Percentiles rank a stretch among this genome's conserved stretches.
Evolutionary conservation across 2,888 invertebrate species (phyloP).

Genomic region (Argynnis bischoffii): DNA sequence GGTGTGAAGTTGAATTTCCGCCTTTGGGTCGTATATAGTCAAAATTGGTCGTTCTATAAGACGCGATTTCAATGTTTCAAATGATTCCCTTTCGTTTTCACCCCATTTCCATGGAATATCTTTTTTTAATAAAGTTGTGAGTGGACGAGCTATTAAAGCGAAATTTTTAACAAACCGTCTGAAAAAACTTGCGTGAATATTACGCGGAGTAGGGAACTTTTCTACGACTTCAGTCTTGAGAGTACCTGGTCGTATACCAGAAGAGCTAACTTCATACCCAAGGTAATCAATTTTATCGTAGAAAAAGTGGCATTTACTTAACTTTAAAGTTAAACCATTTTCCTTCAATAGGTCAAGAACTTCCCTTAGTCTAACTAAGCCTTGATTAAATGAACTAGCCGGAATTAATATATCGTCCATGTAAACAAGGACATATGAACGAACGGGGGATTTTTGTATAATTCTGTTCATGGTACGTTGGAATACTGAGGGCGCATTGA

Average conservation of each 20-base stretch:
- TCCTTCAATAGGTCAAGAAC: constrained; percentile 30
- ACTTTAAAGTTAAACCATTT: constrained; percentile 34
- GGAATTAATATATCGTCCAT: constrained; percentile 38
- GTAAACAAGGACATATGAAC: constrained; percentile 21
- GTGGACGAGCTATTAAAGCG: constrained; percentile 37
- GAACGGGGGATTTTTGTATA: too few relatives aligned
- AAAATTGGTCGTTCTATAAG: constrained; percentile 41
- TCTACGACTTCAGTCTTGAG: constrained; percentile 33
- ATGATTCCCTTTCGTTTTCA: constrained; percentile 14
- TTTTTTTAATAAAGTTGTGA: constrained; percentile 38
- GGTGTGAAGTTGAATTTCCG: constrained; percentile 48
- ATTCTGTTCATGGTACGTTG: constrained; percentile 6
- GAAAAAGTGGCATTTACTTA: constrained; percentile 39
- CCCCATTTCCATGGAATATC: constrained; percentile 35
- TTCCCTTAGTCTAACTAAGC: constrained; percentile 22
- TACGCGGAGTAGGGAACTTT: constrained; percentile 35
- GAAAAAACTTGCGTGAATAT: constrained; percentile 39
- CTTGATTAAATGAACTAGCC: constrained; percentile 22
- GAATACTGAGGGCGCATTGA: constrained; percentile 37
- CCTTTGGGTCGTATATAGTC: constrained; percentile 46
- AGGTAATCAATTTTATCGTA: constrained; percentile 36
- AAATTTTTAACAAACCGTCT: constrained; percentile 40
- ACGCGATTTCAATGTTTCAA: constrained; percentile 4
- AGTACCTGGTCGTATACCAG: constrained; percentile 34
- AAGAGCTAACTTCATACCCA: constrained; percentile 39